A percentile compares a stretch with the other conserved stretches of the same genome.
phyloP scores from a whole-genome alignment of 1,140 invertebrate genomes.

The Lepidurus couesii region DNA sequence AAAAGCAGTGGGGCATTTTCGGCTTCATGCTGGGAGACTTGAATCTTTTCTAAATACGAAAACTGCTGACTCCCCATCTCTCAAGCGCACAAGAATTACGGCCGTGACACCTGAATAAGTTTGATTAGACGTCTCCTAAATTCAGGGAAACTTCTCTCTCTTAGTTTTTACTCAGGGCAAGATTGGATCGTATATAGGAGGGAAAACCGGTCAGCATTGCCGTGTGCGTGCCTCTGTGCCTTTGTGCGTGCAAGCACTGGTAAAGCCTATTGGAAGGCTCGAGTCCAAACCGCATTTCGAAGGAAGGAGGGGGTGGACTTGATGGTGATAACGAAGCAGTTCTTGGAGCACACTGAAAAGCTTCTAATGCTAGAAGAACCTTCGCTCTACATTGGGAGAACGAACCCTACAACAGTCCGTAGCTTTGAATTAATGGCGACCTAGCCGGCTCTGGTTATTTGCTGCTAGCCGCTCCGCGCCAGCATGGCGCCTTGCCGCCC shows the following conservation, averaged over 20 bases:
- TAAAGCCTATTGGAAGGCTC: not conserved
- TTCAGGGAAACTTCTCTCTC: not conserved
- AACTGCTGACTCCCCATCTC: not conserved
- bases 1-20: constrained; percentile 16
- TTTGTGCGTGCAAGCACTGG: not conserved
- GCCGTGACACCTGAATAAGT: constrained; percentile 14
- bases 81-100: not conserved
- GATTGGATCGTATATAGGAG: not conserved
- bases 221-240: no score
- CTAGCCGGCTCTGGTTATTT: not conserved
- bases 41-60: constrained; percentile 9
- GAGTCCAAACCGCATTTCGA: not conserved
- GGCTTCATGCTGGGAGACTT: not conserved
- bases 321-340: not conserved
- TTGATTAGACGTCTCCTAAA: constrained; percentile 15
- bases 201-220: not conserved
- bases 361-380: not conserved
- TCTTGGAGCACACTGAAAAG: not conserved
- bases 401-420: not conserved
- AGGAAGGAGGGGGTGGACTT: not conserved
- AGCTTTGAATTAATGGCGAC: not conserved
- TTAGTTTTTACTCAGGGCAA: not conserved
- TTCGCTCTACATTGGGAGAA: not conserved
- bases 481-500: constrained; percentile 20
- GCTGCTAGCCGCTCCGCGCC: not conserved